Base-by-base conservation (phyloP, 2,888 invertebrate genomes). In the Philaethria dido region DNA sequence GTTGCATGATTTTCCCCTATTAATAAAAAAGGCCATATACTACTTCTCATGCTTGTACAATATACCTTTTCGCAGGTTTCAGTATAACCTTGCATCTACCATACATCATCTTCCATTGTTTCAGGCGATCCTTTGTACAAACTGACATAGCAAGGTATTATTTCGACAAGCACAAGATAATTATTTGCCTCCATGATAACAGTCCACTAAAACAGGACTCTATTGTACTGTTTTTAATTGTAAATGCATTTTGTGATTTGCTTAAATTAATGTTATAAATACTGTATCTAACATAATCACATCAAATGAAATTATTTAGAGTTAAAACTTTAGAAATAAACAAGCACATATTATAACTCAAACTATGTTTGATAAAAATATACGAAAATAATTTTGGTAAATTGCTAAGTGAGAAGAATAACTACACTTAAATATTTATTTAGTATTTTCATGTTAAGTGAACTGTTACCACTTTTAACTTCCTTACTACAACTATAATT, bases 31-130 rank as follows among this genome's bases (percentile, higher is more conserved):
- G 84, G 84, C 81, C 80, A 78, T 79, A 77, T 74, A 74, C 80
- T 83, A 74, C 65, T 73, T 76, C 84, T 85, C 87, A 88, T 85
- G 87, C 89, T 81, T 82, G 84, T 80, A 86, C 88, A 87, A 86
- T 81, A 86, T 82, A 87, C 85, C 88, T 82, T 81, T 77, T 78
- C 76, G 76, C 80, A 82, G 81, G 82, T 79, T 81, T 74, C 74
- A 70, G 64, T 76, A 65, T 74, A 78, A 80, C 78, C 82, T 81
- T 79, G 80, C 80, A 80, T 79, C 91, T 91, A 83, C 76, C 91
- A 92, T 90, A 82, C 92, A 89, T 91, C 91, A 82, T 77, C 92
- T 90, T 80, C 80, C 91, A 89, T 82, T 80, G 82, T 83, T 75
- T 83, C 90, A 85, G 82, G 82, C 89, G 84, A 82, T 80, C 84